Evolutionary conservation across 2,888 invertebrate genomes (phyloP).

Genomic region (Catocala fraxini): DNA sequence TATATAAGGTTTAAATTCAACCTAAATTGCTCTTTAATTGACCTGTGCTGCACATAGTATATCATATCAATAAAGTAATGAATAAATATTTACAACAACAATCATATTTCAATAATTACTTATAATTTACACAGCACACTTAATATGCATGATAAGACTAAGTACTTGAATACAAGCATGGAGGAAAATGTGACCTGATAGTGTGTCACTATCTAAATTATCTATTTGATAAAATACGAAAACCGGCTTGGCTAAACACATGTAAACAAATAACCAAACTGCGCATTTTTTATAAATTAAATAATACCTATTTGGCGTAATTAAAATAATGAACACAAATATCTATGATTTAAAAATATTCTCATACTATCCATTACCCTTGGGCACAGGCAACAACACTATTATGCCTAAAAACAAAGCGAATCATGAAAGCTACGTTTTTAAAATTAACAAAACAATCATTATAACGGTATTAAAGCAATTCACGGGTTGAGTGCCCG

Average conservation of each 20-base stretch:
- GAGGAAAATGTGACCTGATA: slow-evolving; percentile 7
- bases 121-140: background rate
- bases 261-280: slow-evolving; percentile 15
- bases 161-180: background rate
- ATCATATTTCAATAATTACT: background rate
- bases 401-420: slow-evolving; percentile 22
- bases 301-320: background rate
- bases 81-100: background rate
- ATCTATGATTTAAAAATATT: background rate
- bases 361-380: background rate
- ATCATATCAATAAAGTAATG: no score
- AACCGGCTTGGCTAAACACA: background rate
- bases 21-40: no score
- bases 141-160: background rate
- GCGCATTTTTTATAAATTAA: slow-evolving; percentile 9
- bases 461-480: slow-evolving; percentile 63
- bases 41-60: background rate
- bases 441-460: slow-evolving; percentile 54
- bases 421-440: slow-evolving; percentile 33
- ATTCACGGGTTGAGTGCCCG: slow-evolving; percentile 65
- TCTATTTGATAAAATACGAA: slow-evolving; percentile 6
- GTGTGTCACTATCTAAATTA: background rate
- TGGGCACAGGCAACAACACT: slow-evolving; percentile 19
- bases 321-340: no score
- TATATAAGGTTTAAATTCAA: no score